A percentile compares a stretch with the other conserved stretches of the same genome.
These are phyloP conservation scores for Crepidodera aurea DNA, from an alignment of 2,888 invertebrate species.

Conservation along the genomic window DNA sequence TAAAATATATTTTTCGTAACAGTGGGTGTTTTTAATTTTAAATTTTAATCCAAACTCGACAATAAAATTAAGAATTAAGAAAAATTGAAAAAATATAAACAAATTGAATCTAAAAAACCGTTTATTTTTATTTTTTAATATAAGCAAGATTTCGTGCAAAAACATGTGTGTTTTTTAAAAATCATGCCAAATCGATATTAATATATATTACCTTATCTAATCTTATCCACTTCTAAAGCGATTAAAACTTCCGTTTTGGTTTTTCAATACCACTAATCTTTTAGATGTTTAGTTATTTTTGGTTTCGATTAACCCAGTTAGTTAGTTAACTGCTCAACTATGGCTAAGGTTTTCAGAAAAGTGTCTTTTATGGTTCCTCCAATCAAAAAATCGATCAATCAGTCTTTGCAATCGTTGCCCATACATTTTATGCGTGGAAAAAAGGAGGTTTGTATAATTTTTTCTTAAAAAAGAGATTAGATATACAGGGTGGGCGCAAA, in stretches of 20 bases:
- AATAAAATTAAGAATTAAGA: too few species aligned
- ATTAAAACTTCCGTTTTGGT: neutral
- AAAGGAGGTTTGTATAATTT: neutral
- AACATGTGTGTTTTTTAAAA: too few species aligned
- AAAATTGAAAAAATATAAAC: too few species aligned
- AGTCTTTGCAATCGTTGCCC: neutral
- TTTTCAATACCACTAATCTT: neutral
- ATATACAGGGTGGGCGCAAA: too few species aligned
- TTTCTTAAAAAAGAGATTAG: too few species aligned
- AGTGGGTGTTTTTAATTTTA: too few species aligned
- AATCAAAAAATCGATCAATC: neutral
- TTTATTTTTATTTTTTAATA: too few species aligned
- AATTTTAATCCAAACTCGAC: too few species aligned
- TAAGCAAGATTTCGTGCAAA: too few species aligned
- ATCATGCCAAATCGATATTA: too few species aligned
- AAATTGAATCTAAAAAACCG: too few species aligned
- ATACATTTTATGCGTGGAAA: neutral
- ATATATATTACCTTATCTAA: neutral
- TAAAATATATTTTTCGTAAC: too few species aligned
- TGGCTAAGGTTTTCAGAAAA: neutral
- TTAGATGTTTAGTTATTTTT: neutral
- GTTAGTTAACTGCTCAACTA: neutral
- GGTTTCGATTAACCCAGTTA: neutral
- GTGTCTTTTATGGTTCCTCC: neutral
- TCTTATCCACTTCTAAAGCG: neutral